Conservation (phyloP, 2,797 vertebrate genomes). For the Mormyrops attenuatus region DNA sequence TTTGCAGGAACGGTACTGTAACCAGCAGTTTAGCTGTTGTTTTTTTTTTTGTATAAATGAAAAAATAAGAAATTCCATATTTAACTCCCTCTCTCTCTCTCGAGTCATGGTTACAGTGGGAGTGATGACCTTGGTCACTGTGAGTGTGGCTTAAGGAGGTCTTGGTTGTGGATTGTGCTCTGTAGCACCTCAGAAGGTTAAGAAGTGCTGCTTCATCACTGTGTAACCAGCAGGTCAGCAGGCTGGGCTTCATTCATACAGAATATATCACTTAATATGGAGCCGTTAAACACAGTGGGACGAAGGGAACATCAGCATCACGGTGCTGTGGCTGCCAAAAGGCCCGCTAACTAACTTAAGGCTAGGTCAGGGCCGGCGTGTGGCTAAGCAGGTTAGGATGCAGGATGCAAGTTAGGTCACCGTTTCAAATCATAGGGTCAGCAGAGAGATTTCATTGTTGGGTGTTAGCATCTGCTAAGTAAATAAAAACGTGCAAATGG, state of each 20-base stretch:
- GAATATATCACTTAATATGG: not conserved
- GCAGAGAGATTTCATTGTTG: not conserved
- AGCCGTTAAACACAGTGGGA: not conserved
- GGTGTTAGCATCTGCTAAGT: not conserved
- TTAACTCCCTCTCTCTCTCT: not conserved
- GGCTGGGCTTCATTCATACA: not conserved
- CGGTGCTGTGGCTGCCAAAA: not conserved
- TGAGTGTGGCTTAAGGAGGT: not conserved
- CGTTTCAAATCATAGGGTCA: not conserved
- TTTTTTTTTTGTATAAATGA: not conserved
- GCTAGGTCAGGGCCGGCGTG: not conserved
- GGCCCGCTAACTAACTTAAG: not conserved
- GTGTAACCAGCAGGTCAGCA: not conserved
- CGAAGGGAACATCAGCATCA: not conserved
- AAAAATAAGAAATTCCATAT: not conserved
- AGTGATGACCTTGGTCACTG: not conserved
- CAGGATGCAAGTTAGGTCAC: not conserved
- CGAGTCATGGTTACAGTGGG: not conserved
- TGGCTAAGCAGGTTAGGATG: not conserved
- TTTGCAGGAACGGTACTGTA: not conserved
- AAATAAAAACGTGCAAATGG: not conserved
- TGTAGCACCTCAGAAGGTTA: not conserved
- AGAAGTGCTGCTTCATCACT: not conserved
- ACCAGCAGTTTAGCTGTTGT: not conserved
- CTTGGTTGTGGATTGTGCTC: not conserved